Base-by-base conservation (phyloP, 2,888 invertebrate species). In the Germaria angustata region DNA sequence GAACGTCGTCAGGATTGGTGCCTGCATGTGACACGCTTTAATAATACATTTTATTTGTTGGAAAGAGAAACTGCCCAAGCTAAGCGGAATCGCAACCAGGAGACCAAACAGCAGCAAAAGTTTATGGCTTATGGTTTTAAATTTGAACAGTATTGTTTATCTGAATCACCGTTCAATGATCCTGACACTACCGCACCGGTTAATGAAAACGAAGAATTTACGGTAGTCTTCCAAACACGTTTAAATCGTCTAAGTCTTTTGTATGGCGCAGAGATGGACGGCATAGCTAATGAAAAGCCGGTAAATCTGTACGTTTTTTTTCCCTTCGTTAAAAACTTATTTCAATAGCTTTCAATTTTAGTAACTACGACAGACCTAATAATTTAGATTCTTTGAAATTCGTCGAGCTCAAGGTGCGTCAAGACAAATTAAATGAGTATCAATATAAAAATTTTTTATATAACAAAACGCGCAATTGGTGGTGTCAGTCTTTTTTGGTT, bases 191-290 rank as follows among this genome's bases (percentile, higher is more conserved):
- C 91, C 44, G 84, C 86, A 9, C 93, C 94, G n/a, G 93, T 95
- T 0, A 93, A 94, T 89, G 94, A 94, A 87, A 92, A 92, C 84
- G 93, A 94, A 87, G 95, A 94, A 87, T 95, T 95, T 87, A 93
- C 93, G 81, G 92, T 94, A 72, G 92, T 96, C 8, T 94, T 94
- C 84, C 91, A 92, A 84, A 92, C 94, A 8, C 91, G 92, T 81
- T 88, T 96, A 49, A 93, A 93, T 32, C 85, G 90, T 0, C 61
- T 84, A 4, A 94, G 91, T 28, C 88, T 96, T 81, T 89, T 96
- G 1, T 96, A 93, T 91, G 95, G 93, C 11, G 96, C 95, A 17
- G 96, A 96, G 92, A 94, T 95, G 91, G 96, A 96, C 92, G 95
- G 95, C 1, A 91, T 92, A 55, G 86, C 89, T 41, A 87, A 89